Evolutionary conservation across 92 coral and sea anemone species (phyloP).

Genomic region (Siderastrea radians): DNA sequence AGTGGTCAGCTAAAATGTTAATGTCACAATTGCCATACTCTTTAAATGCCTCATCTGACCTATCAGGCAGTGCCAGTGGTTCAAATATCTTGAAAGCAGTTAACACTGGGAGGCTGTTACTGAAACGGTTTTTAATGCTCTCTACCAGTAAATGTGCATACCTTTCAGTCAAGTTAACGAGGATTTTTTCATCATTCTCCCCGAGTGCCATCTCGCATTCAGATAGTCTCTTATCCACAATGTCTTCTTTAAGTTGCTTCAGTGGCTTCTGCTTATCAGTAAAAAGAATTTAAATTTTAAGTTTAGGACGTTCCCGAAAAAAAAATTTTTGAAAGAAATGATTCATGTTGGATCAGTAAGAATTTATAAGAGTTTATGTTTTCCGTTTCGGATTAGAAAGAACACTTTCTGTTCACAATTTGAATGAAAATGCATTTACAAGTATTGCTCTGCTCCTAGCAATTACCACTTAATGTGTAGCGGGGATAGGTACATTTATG

Average conservation of each 20-base stretch:
- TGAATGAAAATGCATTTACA: too few relatives aligned
- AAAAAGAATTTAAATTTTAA: too few relatives aligned
- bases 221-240: conserved; percentile 62
- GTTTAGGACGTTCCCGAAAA: too few relatives aligned
- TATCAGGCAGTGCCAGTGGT: conserved; percentile 58
- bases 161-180: conserved; percentile 40
- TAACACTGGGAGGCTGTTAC: conserved; percentile 56
- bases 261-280: conserved; percentile 48
- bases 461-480: too few relatives aligned
- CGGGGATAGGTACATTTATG: too few relatives aligned
- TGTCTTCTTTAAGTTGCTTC: conserved; percentile 53
- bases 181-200: conserved; percentile 24
- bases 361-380: too few relatives aligned
- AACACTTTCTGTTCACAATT: too few relatives aligned
- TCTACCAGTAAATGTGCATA: conserved; percentile 33
- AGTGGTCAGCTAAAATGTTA: conserved; percentile 61
- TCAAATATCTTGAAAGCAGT: conserved; percentile 70
- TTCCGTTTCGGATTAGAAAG: too few relatives aligned
- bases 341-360: too few relatives aligned
- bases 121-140: conserved; percentile 41
- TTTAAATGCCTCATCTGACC: conserved; percentile 58
- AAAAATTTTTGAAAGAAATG: too few relatives aligned
- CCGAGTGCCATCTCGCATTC: conserved; percentile 38
- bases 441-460: too few relatives aligned
- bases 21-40: conserved; percentile 59